These are phyloP conservation scores for Characodon lateralis DNA, from an alignment of 2,797 vertebrate genomes.

Conservation along the genomic window DNA sequence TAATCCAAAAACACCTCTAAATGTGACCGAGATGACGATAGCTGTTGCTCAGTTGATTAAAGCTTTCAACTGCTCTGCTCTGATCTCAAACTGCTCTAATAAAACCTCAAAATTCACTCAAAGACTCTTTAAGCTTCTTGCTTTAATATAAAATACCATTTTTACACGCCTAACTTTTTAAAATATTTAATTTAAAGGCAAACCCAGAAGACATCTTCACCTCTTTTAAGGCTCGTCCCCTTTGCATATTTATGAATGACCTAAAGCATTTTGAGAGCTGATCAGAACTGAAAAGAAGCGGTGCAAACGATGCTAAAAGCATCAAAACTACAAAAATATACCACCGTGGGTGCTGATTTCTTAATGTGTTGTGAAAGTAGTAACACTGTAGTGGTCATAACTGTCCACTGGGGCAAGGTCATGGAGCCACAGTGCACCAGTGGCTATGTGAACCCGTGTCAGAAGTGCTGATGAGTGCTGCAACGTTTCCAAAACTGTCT, in stretches of 20 bases:
- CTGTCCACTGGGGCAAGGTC: constrained; percentile 80
- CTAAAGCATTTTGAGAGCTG: constrained; percentile 64
- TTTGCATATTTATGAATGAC: constrained; percentile 77
- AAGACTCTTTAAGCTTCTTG: constrained; percentile 23
- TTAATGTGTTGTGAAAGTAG: constrained; percentile 68
- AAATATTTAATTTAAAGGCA: constrained; percentile 44
- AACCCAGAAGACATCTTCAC: constrained; percentile 58
- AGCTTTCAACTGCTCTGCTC: constrained; percentile 19
- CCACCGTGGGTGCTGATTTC: constrained; percentile 61
- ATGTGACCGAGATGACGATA: neutral
- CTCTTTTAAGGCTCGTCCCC: constrained; percentile 43
- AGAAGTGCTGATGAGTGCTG: constrained; percentile 75
- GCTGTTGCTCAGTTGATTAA: neutral
- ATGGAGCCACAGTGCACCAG: constrained; percentile 62
- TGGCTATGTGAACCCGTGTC: constrained; percentile 76
- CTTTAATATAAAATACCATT: constrained; percentile 25
- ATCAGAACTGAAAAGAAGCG: constrained; percentile 64
- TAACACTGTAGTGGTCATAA: constrained; percentile 65
- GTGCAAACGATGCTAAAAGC: constrained; percentile 62
- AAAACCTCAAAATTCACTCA: constrained; percentile 24
- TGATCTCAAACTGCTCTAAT: constrained; percentile 17
- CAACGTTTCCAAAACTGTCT: constrained; percentile 82
- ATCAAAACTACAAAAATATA: constrained; percentile 56
- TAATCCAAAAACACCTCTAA: neutral
- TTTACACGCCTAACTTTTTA: constrained; percentile 17